Conservation (phyloP, 1,140 invertebrate species). For the Calliphora vicina region DNA sequence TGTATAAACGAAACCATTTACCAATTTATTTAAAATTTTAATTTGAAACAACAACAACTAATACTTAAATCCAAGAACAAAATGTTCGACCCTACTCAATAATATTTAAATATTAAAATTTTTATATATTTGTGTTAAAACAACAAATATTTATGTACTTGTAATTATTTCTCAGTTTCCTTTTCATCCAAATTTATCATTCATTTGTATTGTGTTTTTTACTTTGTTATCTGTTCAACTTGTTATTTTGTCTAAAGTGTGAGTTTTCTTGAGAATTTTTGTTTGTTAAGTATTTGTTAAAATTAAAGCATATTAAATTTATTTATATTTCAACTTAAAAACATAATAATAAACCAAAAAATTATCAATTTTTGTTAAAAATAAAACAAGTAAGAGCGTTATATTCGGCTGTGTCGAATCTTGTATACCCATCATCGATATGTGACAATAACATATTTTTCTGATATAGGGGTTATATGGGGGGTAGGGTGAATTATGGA, state of each 20-base stretch:
- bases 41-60: background rate
- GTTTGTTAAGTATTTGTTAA: background rate
- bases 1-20: no score
- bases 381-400: background rate
- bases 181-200: background rate
- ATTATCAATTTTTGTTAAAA: background rate
- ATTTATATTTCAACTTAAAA: background rate
- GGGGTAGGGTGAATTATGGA: no score
- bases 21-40: background rate
- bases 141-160: background rate
- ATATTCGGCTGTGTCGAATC: no score
- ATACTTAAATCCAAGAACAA: no score
- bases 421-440: no score
- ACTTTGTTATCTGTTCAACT: background rate
- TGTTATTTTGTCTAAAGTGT: slow-evolving; percentile 6
- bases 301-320: background rate
- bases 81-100: no score
- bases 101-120: no score
- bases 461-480: no score
- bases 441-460: no score
- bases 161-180: background rate
- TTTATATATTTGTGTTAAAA: background rate
- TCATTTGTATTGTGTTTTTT: background rate
- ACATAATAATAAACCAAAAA: background rate
- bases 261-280: background rate